phyloP scores from a whole-genome alignment of 2,113 vertebrate species.

The Colossoma macropomum region DNA sequence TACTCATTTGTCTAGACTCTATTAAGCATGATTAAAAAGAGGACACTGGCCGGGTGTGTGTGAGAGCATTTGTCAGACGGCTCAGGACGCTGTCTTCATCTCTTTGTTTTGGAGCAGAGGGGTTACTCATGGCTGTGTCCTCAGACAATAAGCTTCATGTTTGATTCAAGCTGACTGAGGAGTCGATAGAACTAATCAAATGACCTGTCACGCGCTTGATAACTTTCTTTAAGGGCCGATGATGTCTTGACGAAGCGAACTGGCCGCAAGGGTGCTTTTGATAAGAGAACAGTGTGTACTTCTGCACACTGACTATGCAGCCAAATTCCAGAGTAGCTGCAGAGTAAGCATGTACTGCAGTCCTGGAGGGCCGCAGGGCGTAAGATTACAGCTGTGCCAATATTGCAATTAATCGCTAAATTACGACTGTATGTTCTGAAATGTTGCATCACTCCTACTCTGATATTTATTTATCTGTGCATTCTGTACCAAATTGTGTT shows the following conservation, averaged over 20 bases:
- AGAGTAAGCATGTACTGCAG: not conserved
- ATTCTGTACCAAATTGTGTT: not conserved
- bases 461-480: no score
- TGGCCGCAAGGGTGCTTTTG: conserved; percentile 4
- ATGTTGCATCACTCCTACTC: no score
- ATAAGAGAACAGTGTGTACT: not conserved
- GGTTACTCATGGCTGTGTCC: not conserved
- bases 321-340: not conserved
- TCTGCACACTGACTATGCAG: not conserved
- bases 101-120: not conserved
- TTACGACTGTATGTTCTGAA: no score
- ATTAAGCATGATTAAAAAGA: conserved; percentile 16
- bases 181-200: conserved; percentile 39
- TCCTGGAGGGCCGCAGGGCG: not conserved
- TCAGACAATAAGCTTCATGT: conserved; percentile 8
- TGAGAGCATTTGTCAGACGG: conserved; percentile 36
- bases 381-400: not conserved
- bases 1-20: not conserved
- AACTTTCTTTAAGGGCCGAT: conserved; percentile 17
- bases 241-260: conserved; percentile 9
- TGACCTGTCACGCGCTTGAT: conserved; percentile 5
- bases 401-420: not conserved
- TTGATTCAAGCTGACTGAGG: not conserved
- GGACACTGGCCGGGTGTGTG: not conserved
- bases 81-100: not conserved